A percentile compares a stretch with the other conserved stretches of the same genome.
Conservation (phyloP, 1,140 invertebrate species). For the Streblospio benedicti region DNA sequence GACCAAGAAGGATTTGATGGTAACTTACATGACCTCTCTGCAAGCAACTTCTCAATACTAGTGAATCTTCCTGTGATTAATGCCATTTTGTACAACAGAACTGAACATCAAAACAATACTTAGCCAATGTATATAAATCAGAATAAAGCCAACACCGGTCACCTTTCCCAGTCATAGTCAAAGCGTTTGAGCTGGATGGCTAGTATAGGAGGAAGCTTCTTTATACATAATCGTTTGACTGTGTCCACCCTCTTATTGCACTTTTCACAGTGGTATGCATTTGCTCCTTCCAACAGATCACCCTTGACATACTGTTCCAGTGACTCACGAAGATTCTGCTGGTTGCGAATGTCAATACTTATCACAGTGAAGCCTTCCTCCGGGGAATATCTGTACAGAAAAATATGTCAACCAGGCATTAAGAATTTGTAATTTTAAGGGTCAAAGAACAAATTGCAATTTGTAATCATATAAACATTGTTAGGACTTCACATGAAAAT, state of each 20-base stretch:
- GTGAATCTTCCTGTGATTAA: too few species aligned
- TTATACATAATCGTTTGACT: slow-evolving; percentile 91
- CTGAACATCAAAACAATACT: too few species aligned
- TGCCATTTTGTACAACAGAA: too few species aligned
- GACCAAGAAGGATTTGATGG: too few species aligned
- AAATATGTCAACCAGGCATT: too few species aligned
- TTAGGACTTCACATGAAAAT: background rate
- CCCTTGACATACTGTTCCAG: slow-evolving; percentile 98
- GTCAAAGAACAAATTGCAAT: too few species aligned
- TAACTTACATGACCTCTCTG: too few species aligned
- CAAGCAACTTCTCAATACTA: too few species aligned
- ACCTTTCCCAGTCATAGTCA: slow-evolving; percentile 94
- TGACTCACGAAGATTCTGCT: slow-evolving; percentile 93
- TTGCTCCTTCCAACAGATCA: slow-evolving; percentile 92
- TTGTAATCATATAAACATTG: background rate
- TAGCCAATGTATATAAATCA: too few species aligned
- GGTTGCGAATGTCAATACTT: slow-evolving; percentile 94
- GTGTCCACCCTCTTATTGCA: slow-evolving; percentile 99
- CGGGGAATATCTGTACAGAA: slow-evolving; percentile 62
- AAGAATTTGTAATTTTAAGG: slow-evolving; percentile 3
- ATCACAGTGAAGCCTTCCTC: slow-evolving; percentile 97
- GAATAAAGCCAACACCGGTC: too few species aligned
- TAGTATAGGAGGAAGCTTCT: slow-evolving; percentile 90
- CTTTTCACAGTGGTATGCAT: slow-evolving; percentile 98
- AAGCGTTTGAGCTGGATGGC: slow-evolving; percentile 97